These are phyloP conservation scores for Torymus texanus DNA, from an alignment of 2,888 invertebrate species.

Conservation along the genomic window DNA sequence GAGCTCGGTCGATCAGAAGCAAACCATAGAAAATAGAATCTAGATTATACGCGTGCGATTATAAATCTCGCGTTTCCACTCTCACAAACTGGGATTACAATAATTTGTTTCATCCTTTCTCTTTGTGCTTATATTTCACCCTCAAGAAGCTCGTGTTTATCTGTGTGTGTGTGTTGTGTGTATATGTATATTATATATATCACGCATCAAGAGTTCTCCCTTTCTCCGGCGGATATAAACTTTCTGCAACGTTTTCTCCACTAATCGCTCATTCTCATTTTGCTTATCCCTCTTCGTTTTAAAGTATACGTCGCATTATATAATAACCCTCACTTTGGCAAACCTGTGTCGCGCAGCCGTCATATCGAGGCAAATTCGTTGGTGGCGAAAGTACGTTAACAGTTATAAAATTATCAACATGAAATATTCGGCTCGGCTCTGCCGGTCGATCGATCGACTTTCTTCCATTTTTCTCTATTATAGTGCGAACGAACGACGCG, in stretches of 20 bases:
- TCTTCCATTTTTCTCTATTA: neutral
- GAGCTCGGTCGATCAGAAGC: conserved; percentile 15
- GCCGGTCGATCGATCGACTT: conserved; percentile 10
- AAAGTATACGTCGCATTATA: conserved; percentile 8
- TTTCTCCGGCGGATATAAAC: neutral
- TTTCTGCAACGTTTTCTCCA: neutral
- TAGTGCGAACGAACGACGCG: conserved; percentile 14
- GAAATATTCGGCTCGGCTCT: conserved; percentile 18
- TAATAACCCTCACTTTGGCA: conserved; percentile 44
- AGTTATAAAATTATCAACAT: conserved; percentile 57
- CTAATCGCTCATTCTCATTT: conserved; percentile 1
- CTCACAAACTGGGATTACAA: conserved; percentile 5
- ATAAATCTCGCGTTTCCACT: neutral
- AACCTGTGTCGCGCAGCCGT: conserved; percentile 31
- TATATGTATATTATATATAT: no score
- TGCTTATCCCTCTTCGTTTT: neutral
- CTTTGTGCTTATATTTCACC: conserved; percentile 3
- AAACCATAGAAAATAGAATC: conserved; percentile 48
- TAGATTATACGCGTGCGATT: conserved; percentile 31
- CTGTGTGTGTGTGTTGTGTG: no score
- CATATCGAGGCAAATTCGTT: conserved; percentile 65
- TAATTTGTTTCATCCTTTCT: conserved; percentile 10
- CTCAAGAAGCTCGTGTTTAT: conserved; percentile 27
- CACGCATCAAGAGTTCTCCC: neutral
- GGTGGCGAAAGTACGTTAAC: conserved; percentile 65